Evolutionary conservation across 2,113 vertebrate species (phyloP).

Genomic region (Equus przewalskii): DNA sequence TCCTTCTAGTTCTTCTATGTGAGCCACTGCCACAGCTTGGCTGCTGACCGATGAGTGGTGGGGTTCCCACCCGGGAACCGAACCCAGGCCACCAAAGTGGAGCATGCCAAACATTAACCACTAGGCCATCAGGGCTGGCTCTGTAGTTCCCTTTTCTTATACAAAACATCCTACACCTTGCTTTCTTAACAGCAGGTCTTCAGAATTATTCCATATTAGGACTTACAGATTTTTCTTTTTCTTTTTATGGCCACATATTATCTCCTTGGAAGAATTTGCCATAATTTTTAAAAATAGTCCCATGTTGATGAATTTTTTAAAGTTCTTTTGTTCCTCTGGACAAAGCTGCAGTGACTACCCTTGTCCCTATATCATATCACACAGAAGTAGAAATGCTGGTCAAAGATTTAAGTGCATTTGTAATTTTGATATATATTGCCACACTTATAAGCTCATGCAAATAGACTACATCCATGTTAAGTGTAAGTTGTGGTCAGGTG

Average conservation of each 20-base stretch:
- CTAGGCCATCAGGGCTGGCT: too few species aligned
- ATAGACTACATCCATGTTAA: neutral
- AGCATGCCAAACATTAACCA: too few species aligned
- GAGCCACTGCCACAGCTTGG: too few species aligned
- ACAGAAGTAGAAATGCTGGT: neutral
- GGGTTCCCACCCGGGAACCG: too few species aligned
- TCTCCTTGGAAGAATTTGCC: neutral
- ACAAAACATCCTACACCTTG: neutral
- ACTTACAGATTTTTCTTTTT: neutral
- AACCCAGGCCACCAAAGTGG: too few species aligned
- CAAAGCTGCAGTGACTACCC: neutral
- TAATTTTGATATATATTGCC: neutral
- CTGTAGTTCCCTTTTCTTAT: neutral
- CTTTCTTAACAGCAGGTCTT: neutral
- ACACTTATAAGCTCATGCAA: neutral
- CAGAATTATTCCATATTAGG: neutral
- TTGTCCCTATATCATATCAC: neutral
- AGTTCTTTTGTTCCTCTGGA: conserved; percentile 8
- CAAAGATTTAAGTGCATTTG: neutral
- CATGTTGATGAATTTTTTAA: neutral
- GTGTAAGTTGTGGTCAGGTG: neutral
- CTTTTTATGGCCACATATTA: neutral
- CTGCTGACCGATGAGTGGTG: too few species aligned
- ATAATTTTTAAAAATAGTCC: neutral
- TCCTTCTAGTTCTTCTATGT: too few species aligned